Percentiles rank a stretch among this genome's conserved stretches.
Evolutionary conservation across 2,797 vertebrate species (phyloP).

Genomic region (Micrastur ruficollis): DNA sequence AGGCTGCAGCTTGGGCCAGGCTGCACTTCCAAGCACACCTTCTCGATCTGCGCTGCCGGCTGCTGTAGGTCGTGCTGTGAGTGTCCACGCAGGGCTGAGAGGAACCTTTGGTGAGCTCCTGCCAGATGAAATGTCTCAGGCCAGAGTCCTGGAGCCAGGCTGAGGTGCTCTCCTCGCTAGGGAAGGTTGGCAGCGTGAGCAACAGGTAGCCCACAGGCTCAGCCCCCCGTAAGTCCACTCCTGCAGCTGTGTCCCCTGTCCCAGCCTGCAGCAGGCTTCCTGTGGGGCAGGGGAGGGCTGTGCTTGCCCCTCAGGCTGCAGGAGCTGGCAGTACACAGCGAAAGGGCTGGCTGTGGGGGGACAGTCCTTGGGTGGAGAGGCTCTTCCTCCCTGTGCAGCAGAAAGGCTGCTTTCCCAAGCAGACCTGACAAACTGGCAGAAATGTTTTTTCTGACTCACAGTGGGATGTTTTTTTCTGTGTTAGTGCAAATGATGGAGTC

Average conservation of each 20-base stretch:
- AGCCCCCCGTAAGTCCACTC: neutral
- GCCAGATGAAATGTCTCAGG: fast-evolving
- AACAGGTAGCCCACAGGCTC: neutral
- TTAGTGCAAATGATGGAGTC: neutral
- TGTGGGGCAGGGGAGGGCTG: fast-evolving
- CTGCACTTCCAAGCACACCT: neutral
- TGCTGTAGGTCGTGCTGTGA: neutral
- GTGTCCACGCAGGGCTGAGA: neutral
- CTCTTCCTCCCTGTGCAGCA: neutral
- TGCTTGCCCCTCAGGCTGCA: neutral
- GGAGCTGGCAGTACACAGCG: neutral
- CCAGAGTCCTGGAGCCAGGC: neutral
- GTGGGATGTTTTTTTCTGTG: neutral
- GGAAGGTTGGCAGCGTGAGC: neutral
- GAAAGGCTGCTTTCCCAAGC: neutral
- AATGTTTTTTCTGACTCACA: neutral
- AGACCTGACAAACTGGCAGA: neutral
- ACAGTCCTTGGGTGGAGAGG: neutral
- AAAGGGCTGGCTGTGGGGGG: too few relatives aligned
- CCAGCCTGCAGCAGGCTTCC: neutral
- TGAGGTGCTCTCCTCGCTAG: neutral
- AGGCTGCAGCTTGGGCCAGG: neutral
- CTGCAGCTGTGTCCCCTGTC: neutral
- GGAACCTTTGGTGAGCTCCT: neutral
- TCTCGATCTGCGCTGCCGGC: fast-evolving